Percentiles rank a stretch among this genome's conserved stretches.
phyloP scores from a whole-genome alignment of 2,797 vertebrate genomes.

The Psittacula echo region DNA sequence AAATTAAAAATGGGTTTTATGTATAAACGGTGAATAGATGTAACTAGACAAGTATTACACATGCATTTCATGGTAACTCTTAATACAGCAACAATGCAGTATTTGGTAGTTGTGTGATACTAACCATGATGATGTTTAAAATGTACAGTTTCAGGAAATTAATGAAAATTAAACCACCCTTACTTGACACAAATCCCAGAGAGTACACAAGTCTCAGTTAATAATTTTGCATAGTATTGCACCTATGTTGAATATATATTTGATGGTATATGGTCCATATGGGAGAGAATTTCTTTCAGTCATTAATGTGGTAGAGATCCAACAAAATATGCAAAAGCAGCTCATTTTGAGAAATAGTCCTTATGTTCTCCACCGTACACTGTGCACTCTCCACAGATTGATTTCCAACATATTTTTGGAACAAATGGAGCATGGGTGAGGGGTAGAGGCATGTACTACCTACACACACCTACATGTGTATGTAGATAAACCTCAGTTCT shows the following conservation, averaged over 20 bases:
- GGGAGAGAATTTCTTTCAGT: not conserved
- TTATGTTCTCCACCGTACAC: not conserved
- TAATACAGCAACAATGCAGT: not conserved
- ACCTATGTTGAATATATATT: not conserved
- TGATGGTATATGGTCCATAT: not conserved
- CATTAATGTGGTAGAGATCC: not conserved
- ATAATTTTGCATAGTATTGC: not conserved
- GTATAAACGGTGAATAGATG: slow-evolving; percentile 43
- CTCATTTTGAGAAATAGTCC: not conserved
- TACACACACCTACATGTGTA: too few species aligned
- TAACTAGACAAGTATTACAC: not conserved
- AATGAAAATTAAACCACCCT: not conserved
- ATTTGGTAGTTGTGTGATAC: not conserved
- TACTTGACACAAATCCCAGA: not conserved
- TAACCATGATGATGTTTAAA: slow-evolving; percentile 17
- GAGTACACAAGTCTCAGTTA: not conserved
- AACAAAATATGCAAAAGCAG: not conserved
- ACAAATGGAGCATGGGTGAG: not conserved
- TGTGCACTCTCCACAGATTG: not conserved
- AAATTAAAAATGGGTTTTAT: slow-evolving; percentile 48
- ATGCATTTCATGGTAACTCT: not conserved
- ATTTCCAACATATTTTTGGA: not conserved
- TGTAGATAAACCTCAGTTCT: not conserved
- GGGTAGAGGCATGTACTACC: not conserved
- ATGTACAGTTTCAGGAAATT: slow-evolving; percentile 3